These are phyloP conservation scores for Neoaliturus tenellus DNA, from an alignment of 2,888 invertebrate species.

Conservation along the genomic window DNA sequence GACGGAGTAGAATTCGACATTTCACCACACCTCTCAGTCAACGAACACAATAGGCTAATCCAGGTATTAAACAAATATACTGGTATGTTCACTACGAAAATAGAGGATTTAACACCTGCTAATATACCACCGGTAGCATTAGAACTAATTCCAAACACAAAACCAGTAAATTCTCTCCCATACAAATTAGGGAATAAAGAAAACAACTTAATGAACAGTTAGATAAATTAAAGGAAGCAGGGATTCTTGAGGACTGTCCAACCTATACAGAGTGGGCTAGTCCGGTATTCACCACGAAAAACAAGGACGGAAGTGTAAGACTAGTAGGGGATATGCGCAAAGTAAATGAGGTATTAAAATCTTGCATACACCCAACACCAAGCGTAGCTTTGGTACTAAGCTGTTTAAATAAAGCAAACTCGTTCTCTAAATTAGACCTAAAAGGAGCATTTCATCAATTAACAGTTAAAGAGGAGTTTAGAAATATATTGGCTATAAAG, in stretches of 20 bases:
- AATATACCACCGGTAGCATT: not conserved
- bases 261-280: not conserved
- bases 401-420: not conserved
- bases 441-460: slow-evolving; percentile 2
- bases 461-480: not conserved
- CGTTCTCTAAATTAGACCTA: not conserved
- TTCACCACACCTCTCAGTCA: not conserved
- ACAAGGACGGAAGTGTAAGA: not conserved
- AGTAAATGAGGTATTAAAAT: not conserved
- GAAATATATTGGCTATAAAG: not conserved
- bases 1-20: not conserved
- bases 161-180: not conserved
- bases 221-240: not conserved
- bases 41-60: not conserved
- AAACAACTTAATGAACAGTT: not conserved
- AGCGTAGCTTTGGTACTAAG: not conserved
- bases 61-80: not conserved
- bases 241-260: not conserved
- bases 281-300: not conserved
- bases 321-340: not conserved
- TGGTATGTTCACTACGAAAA: not conserved
- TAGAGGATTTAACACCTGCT: not conserved
- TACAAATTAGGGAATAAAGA: not conserved
- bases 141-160: not conserved
- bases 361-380: not conserved